Evolutionary conservation across 2,888 invertebrate species (phyloP).

Genomic region (Euzetes globulus): DNA sequence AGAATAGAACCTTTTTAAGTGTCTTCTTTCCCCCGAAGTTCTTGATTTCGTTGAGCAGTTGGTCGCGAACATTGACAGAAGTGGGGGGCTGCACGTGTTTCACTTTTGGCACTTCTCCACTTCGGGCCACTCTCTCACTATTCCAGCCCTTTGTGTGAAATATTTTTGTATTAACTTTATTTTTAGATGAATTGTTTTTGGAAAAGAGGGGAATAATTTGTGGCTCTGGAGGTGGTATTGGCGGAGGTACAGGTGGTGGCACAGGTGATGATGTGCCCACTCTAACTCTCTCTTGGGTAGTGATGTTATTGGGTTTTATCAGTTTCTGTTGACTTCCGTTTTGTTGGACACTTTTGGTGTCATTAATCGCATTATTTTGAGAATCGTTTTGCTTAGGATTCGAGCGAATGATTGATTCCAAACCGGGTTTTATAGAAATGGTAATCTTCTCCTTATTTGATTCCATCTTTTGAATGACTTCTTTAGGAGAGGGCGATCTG

Average conservation of each 20-base stretch:
- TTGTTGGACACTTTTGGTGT: neutral
- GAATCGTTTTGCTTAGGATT: neutral
- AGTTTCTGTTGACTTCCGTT: too few relatives aligned
- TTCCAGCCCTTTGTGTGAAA: constrained; percentile 31
- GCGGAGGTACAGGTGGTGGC: constrained; percentile 27
- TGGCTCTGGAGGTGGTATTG: constrained; percentile 25
- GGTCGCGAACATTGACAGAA: constrained; percentile 56
- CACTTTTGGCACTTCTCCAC: constrained; percentile 29
- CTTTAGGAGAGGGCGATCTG: constrained; percentile 11
- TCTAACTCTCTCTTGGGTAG: too few relatives aligned
- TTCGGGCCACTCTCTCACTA: neutral
- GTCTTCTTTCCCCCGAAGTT: constrained; percentile 55
- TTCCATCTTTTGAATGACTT: neutral
- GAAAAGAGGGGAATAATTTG: neutral
- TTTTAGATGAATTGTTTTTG: neutral
- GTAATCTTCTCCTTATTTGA: neutral
- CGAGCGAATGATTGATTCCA: neutral
- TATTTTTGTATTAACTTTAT: neutral
- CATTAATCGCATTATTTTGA: neutral
- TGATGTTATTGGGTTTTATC: too few relatives aligned
- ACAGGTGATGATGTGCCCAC: neutral
- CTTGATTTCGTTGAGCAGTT: constrained; percentile 62
- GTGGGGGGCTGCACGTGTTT: constrained; percentile 1
- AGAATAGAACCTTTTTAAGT: constrained; percentile 44
- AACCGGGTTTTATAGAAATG: constrained; percentile 17